A percentile compares a stretch with the other conserved stretches of the same genome.
These are phyloP conservation scores for Magallana nippona DNA, from an alignment of 2,888 invertebrate species.

Conservation along the genomic window DNA sequence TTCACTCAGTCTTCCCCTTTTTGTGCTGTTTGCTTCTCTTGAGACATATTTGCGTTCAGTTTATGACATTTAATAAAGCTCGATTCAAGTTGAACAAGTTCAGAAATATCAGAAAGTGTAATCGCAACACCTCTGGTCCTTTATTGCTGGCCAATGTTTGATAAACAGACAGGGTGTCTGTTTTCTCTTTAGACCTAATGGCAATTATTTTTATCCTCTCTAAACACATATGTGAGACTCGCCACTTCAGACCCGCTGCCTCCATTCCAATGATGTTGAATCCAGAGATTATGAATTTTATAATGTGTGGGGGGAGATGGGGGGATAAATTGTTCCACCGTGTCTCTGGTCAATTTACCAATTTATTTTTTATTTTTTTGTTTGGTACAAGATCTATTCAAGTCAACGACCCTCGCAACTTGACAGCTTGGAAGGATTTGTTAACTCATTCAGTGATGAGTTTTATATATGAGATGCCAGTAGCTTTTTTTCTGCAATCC, in stretches of 20 bases:
- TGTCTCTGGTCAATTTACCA: constrained; percentile 23
- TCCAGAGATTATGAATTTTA: constrained; percentile 19
- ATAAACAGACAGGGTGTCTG: constrained; percentile 7
- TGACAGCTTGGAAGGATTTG: constrained; percentile 4
- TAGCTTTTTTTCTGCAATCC: neutral
- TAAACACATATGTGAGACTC: constrained; percentile 5
- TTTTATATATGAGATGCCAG: neutral
- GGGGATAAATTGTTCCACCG: neutral
- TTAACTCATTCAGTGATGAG: neutral
- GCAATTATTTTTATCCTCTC: constrained; percentile 8
- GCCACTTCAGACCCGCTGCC: constrained; percentile 3
- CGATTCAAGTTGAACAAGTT: constrained; percentile 5
- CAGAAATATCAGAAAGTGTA: constrained; percentile 14
- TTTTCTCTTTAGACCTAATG: neutral
- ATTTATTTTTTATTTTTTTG: constrained; percentile 32
- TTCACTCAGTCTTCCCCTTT: neutral
- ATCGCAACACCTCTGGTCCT: neutral
- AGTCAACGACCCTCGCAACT: neutral
- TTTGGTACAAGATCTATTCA: neutral
- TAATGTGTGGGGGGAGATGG: neutral
- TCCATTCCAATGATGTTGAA: constrained; percentile 25
- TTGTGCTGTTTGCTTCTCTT: neutral
- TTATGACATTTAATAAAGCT: constrained; percentile 3
- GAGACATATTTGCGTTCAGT: neutral
- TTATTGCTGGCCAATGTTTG: neutral